Evolutionary conservation across 2,113 vertebrate species (phyloP).

Genomic region (Cromileptes altivelis): DNA sequence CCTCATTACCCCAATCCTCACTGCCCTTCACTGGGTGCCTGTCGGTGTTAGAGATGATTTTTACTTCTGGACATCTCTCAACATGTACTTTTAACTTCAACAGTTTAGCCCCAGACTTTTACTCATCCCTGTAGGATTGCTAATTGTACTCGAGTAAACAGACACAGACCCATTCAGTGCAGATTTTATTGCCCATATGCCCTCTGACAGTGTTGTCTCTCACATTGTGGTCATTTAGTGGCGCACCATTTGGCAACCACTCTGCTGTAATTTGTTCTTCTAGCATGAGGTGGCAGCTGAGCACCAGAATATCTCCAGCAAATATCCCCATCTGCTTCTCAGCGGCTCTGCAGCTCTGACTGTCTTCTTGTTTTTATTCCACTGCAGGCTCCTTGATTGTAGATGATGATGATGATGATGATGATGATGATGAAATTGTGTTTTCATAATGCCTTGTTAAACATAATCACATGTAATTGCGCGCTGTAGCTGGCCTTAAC

Average conservation of each 20-base stretch:
- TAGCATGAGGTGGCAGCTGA: conserved; percentile 65
- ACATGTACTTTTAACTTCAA: background rate
- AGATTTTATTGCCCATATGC: background rate
- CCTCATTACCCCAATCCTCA: background rate
- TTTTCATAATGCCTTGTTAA: conserved; percentile 29
- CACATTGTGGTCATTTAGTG: conserved; percentile 12
- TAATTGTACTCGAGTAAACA: background rate
- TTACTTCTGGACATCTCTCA: background rate
- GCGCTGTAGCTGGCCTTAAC: background rate
- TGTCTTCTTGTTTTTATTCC: background rate
- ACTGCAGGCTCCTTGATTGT: background rate
- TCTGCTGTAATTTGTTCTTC: conserved; percentile 54
- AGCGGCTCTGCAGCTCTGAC: background rate
- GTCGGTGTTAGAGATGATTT: background rate
- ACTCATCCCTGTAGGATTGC: background rate
- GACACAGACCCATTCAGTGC: background rate
- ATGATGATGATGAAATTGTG: conserved; percentile 9
- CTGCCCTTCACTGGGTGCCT: background rate
- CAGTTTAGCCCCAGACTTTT: background rate
- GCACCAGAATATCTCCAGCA: conserved; percentile 39
- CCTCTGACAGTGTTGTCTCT: conserved; percentile 12
- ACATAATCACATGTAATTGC: conserved; percentile 24
- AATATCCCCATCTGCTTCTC: background rate
- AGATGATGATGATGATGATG: too few species aligned
- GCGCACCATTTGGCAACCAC: background rate